These are phyloP conservation scores for Ommatoiulus sabulosus DNA, from an alignment of 2,888 invertebrate species.

Conservation along the genomic window DNA sequence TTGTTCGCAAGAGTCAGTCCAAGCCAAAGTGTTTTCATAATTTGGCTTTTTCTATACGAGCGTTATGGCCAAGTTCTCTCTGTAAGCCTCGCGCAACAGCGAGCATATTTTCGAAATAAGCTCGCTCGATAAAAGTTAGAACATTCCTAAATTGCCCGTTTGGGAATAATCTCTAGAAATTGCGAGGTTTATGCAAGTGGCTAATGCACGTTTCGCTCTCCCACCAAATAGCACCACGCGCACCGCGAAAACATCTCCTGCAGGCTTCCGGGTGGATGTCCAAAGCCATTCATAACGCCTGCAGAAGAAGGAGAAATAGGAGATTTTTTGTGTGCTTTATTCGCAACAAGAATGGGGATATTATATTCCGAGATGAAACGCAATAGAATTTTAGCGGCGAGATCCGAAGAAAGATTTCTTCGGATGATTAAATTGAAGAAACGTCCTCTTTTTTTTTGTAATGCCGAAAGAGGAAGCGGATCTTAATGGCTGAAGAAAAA, in stretches of 20 bases:
- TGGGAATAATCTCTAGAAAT: conserved; percentile 36
- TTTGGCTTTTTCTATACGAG: not conserved
- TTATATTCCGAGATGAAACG: conserved; percentile 21
- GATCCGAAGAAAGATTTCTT: conserved; percentile 43
- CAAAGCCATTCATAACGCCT: not conserved
- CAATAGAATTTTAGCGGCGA: conserved; percentile 39
- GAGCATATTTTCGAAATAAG: not conserved
- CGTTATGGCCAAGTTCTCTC: not conserved
- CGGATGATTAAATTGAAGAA: conserved; percentile 28
- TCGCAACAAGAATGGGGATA: not conserved
- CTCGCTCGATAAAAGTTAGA: conserved; percentile 2
- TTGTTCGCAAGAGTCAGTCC: not conserved
- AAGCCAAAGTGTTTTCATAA: not conserved
- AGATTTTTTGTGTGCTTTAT: not conserved
- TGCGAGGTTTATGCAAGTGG: conserved; percentile 25
- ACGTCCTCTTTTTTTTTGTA: not conserved
- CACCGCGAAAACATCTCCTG: conserved; percentile 6
- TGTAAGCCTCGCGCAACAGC: not conserved
- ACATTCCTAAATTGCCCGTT: conserved; percentile 39
- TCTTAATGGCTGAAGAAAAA: not conserved
- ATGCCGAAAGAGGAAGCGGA: conserved; percentile 33
- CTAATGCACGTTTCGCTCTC: not conserved
- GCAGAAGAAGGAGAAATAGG: not conserved
- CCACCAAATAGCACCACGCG: not conserved
- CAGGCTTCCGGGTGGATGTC: not conserved